Percentiles rank a stretch among this genome's conserved stretches.
These are phyloP conservation scores for Bradypodion pumilum DNA, from an alignment of 2,797 vertebrate species.

Conservation along the genomic window DNA sequence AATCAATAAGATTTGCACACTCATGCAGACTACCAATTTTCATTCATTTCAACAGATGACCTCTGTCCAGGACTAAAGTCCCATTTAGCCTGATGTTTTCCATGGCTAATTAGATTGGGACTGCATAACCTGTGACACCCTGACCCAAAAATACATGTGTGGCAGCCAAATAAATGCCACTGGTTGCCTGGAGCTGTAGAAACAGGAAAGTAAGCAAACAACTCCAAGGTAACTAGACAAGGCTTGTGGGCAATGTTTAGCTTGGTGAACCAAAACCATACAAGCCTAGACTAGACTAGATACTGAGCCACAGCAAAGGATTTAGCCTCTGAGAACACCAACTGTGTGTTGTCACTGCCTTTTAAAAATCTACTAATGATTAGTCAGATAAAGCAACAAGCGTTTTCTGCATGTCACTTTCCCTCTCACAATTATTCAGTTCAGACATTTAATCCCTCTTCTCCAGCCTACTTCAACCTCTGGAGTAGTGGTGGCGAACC, in stretches of 20 bases:
- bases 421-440: too few relatives aligned
- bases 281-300: neutral
- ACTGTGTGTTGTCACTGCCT: neutral
- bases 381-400: too few relatives aligned
- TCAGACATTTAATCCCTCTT: too few relatives aligned
- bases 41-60: neutral
- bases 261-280: neutral
- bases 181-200: neutral
- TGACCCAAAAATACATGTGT: neutral
- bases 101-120: neutral
- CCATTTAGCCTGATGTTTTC: too few relatives aligned
- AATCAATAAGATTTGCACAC: too few relatives aligned
- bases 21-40: too few relatives aligned
- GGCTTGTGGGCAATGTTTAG: neutral
- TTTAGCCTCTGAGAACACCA: neutral
- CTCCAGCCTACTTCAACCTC: too few relatives aligned
- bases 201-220: neutral
- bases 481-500: too few relatives aligned
- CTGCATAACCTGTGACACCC: neutral
- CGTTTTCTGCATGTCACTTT: too few relatives aligned
- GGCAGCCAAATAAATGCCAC: neutral
- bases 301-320: neutral
- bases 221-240: neutral
- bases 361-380: neutral
- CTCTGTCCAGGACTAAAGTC: too few relatives aligned